Evolutionary conservation across 2,888 invertebrate genomes (phyloP).

Genomic region (Drosophila dives): DNA sequence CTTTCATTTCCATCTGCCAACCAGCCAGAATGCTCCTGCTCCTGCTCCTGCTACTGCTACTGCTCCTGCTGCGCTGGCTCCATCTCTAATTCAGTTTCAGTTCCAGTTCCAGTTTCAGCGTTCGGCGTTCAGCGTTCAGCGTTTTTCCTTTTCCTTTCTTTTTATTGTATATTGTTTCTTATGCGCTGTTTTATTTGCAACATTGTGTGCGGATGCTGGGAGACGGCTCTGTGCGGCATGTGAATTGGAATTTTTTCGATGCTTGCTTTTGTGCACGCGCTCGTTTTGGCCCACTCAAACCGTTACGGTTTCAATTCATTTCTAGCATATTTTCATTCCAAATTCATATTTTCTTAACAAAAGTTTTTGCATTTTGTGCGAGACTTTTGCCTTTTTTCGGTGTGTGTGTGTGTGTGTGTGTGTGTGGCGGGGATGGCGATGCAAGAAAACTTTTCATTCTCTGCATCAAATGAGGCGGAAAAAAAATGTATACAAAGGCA

Average conservation of each 20-base stretch:
- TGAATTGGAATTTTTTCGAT: slow-evolving; percentile 65
- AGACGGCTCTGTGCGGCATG: slow-evolving; percentile 10
- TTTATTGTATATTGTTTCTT: slow-evolving; percentile 78
- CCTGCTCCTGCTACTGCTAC: slow-evolving; percentile 14
- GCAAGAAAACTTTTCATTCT: slow-evolving; percentile 77
- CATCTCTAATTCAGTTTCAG: slow-evolving; percentile 30
- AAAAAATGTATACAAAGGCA: slow-evolving; percentile 79
- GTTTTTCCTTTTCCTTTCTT: slow-evolving; percentile 44
- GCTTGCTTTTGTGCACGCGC: slow-evolving; percentile 72
- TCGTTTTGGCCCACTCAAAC: slow-evolving; percentile 69
- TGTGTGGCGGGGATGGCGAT: slow-evolving; percentile 29
- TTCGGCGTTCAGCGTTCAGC: not conserved
- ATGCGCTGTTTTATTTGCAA: slow-evolving; percentile 77
- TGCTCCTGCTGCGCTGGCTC: slow-evolving; percentile 15
- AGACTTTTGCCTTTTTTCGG: slow-evolving; percentile 55
- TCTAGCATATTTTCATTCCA: slow-evolving; percentile 79
- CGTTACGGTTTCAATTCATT: slow-evolving; percentile 78
- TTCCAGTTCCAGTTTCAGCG: slow-evolving; percentile 14
- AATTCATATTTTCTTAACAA: slow-evolving; percentile 81
- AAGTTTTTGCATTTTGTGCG: slow-evolving; percentile 70
- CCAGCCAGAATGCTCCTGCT: slow-evolving; percentile 39
- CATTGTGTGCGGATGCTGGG: slow-evolving; percentile 53
- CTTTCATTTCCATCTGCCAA: slow-evolving; percentile 78
- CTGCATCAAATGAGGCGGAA: slow-evolving; percentile 77
- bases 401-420: not conserved